These are phyloP conservation scores for Melanostigma gelatinosum DNA, from an alignment of 2,113 vertebrate genomes.

Conservation along the genomic window DNA sequence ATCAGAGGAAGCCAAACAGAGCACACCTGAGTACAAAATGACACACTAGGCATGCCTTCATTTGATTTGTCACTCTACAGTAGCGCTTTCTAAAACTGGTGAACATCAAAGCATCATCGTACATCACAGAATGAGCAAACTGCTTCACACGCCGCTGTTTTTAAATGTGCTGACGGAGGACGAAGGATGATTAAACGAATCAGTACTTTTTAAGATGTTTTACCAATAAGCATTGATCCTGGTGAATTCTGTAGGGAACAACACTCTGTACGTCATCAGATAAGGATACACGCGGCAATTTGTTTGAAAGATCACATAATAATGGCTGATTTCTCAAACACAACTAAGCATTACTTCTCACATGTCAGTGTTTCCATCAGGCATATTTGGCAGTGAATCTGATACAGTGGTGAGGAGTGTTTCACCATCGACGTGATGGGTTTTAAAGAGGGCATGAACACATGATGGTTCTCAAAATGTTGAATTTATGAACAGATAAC, in stretches of 20 bases:
- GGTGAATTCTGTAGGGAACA: neutral
- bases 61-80: conserved; percentile 35
- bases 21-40: conserved; percentile 32
- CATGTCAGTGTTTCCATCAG: conserved; percentile 29
- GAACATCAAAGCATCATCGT: conserved; percentile 8
- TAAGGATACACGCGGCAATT: neutral
- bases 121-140: conserved; percentile 20
- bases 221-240: neutral
- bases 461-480: neutral
- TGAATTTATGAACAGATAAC: neutral
- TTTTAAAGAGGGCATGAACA: neutral
- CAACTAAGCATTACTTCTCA: conserved; percentile 5
- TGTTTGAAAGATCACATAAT: neutral
- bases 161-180: conserved; percentile 2
- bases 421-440: neutral
- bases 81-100: conserved; percentile 7
- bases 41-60: conserved; percentile 11
- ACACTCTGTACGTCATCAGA: neutral
- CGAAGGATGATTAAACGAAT: neutral
- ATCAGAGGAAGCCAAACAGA: conserved; percentile 17
- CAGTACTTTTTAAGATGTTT: conserved; percentile 6
- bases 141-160: neutral
- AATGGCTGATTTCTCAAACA: neutral
- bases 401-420: conserved; percentile 13
- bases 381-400: conserved; percentile 62